Conservation (phyloP, 2,797 vertebrate species). For the Vultur gryphus region DNA sequence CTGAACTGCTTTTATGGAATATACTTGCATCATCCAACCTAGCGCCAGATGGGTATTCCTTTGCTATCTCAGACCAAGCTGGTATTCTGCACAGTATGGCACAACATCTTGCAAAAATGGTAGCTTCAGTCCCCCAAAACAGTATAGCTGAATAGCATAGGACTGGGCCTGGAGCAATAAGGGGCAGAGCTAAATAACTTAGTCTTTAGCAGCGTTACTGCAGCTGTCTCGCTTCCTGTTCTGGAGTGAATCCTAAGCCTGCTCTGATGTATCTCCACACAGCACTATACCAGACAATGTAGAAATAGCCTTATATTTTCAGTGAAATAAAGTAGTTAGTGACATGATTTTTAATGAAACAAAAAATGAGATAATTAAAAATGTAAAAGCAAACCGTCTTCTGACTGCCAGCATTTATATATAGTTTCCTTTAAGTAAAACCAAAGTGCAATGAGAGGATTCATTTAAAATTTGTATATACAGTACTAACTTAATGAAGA, state of each 20-base stretch:
- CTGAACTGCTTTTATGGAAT: background rate
- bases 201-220: background rate
- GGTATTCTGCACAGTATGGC: background rate
- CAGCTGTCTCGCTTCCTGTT: background rate
- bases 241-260: background rate
- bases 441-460: background rate
- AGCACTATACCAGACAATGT: background rate
- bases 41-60: background rate
- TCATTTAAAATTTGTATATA: background rate
- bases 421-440: background rate
- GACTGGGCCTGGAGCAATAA: background rate
- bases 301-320: background rate
- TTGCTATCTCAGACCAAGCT: background rate
- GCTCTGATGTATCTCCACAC: background rate
- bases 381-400: background rate
- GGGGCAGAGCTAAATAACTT: background rate
- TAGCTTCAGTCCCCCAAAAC: background rate
- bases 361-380: background rate
- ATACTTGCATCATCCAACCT: too few relatives aligned
- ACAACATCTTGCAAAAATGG: background rate
- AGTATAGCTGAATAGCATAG: background rate
- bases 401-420: background rate
- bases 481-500: background rate
- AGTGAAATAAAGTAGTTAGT: background rate
- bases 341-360: background rate